Base-by-base conservation (phyloP, 2,797 vertebrate genomes). In the Rousettus madagascariensis region DNA sequence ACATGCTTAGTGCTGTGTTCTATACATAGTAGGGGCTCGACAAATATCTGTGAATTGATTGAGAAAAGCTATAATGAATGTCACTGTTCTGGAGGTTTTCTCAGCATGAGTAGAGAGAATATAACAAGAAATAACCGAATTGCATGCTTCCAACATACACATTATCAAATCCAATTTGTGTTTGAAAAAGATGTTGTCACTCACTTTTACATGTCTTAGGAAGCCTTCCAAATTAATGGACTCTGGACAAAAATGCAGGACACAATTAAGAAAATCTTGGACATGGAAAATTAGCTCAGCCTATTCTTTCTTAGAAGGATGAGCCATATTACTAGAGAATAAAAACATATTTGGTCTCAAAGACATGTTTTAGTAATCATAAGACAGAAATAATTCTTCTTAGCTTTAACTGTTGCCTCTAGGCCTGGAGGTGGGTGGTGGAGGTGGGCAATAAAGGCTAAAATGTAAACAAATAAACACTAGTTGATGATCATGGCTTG, bases 151-250 rank as follows among this genome's bases (percentile, higher is more conserved):
- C 53, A 46, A 71, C 33, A 87, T 92, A 96, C 96, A 96, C 89
- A 96, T 74, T 72, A 94, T 95, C 88, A 95, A 94, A 93, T 91
- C 84, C n/a, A 38, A 38, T 38, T 38, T 38, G 38, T 38, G 38
- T 38, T 38, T 38, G 38, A 38, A 38, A 38, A 38, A 38, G 38
- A 38, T 38, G 38, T 38, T 38, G 38, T 38, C 6, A 6, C 38
- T 38, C 38, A 38, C 38, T 94, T 93, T 96, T 86, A 85, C 68
- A 69, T 59, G 49, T 91, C 74, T 95, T 93, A 83, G 95, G 79
- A 97, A 91, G 59, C 83, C 68, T 96, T 96, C 96, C 96, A 96
- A 96, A 91, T 95, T 80, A 96, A 96, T 77, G 88, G 68, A 75
- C 92, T 88, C 88, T 93, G 74, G 92, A 96, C 46, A 59, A 94